These are phyloP conservation scores for Vanessa tameamea DNA, from an alignment of 1,140 invertebrate species.

Conservation along the genomic window DNA sequence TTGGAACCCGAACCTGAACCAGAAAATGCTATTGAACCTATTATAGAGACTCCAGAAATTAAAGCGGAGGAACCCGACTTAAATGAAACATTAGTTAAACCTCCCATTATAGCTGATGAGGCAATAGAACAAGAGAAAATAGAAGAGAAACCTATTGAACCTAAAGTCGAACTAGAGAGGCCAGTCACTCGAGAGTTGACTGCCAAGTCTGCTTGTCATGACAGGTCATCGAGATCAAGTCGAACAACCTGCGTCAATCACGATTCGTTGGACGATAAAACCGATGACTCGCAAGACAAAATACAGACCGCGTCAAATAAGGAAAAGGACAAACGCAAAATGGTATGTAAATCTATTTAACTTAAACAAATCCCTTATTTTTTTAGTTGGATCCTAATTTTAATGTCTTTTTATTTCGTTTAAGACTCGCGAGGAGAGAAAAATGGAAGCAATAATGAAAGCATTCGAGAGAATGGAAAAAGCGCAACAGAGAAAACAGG, in stretches of 20 bases:
- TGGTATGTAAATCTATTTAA: conserved; percentile 61
- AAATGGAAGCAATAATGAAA: conserved; percentile 97
- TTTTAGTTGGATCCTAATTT: not conserved
- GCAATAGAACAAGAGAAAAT: conserved; percentile 44
- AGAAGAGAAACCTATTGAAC: conserved; percentile 43
- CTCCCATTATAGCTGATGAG: conserved; percentile 15
- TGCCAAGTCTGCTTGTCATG: conserved; percentile 72
- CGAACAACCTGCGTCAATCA: conserved; percentile 67
- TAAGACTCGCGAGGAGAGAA: conserved; percentile 95
- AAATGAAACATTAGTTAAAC: conserved; percentile 25
- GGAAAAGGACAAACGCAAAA: conserved; percentile 79
- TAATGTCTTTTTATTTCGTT: conserved; percentile 33
- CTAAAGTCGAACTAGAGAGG: conserved; percentile 57
- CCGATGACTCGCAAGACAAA: conserved; percentile 82
- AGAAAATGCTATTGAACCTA: conserved; percentile 36
- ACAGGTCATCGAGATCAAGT: conserved; percentile 69
- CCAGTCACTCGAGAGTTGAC: conserved; percentile 57
- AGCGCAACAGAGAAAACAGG: conserved; percentile 88
- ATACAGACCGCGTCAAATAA: conserved; percentile 72
- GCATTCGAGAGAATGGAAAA: conserved; percentile 93
- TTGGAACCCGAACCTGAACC: conserved; percentile 37
- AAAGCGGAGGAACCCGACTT: conserved; percentile 39
- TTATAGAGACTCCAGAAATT: conserved; percentile 33
- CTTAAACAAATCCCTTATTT: too few species aligned
- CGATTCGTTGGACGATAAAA: conserved; percentile 65